Conservation (phyloP, 2,888 invertebrate species). For the Agrotis segetum region DNA sequence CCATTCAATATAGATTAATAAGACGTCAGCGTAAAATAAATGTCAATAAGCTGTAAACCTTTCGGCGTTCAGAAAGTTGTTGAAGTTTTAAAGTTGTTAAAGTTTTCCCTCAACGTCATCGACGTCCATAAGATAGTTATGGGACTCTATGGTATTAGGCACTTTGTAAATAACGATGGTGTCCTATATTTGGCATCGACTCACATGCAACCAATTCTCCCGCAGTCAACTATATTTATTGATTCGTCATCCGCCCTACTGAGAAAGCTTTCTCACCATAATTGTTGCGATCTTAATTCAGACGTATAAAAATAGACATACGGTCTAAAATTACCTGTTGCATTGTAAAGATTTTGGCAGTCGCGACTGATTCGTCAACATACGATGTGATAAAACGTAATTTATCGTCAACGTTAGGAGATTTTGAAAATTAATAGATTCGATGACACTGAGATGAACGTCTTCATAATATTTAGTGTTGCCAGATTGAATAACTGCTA, state of each 20-base stretch:
- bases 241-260: conserved; percentile 38
- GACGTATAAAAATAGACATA: conserved; percentile 44
- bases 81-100: too few species aligned
- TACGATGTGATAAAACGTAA: conserved; percentile 45
- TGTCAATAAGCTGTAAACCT: too few species aligned
- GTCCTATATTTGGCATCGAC: conserved; percentile 16
- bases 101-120: too few species aligned
- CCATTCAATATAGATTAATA: too few species aligned
- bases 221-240: conserved; percentile 41
- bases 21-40: too few species aligned
- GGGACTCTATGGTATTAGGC: background rate
- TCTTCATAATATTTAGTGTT: conserved; percentile 37
- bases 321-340: conserved; percentile 44
- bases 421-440: conserved; percentile 50
- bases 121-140: too few species aligned
- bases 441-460: conserved; percentile 47
- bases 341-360: conserved; percentile 58
- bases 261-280: conserved; percentile 51
- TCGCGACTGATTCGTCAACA: conserved; percentile 12
- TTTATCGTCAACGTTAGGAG: conserved; percentile 40
- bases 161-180: background rate
- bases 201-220: conserved; percentile 3
- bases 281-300: conserved; percentile 57
- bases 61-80: too few species aligned
- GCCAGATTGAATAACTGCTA: conserved; percentile 39